phyloP scores from a whole-genome alignment of 1,140 invertebrate genomes.

The Drosophila erecta region DNA sequence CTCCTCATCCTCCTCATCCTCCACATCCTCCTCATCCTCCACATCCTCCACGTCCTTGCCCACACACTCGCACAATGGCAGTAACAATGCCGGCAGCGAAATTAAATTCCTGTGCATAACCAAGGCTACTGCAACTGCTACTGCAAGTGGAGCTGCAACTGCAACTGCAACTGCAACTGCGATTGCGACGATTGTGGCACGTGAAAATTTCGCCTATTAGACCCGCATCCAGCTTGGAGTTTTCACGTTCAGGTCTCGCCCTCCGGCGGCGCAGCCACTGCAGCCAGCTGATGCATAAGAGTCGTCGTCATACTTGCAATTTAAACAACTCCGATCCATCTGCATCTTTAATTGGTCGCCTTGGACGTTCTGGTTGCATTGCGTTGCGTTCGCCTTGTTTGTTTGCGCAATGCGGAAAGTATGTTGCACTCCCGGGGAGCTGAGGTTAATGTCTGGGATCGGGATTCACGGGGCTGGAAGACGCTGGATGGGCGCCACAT shows the following conservation, averaged over 20 bases:
- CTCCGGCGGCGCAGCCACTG: conserved; percentile 10
- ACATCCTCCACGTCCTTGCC: neutral
- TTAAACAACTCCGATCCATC: conserved; percentile 81
- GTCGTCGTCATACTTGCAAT: conserved; percentile 78
- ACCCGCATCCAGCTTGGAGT: conserved; percentile 49
- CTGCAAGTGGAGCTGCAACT: neutral
- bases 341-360: conserved; percentile 80
- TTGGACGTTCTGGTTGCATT: conserved; percentile 36
- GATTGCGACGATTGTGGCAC: conserved; percentile 41
- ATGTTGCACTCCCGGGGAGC: conserved; percentile 21
- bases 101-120: conserved; percentile 82
- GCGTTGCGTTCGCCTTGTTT: conserved; percentile 32
- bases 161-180: conserved; percentile 10
- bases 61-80: conserved; percentile 50
- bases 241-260: conserved; percentile 3
- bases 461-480: neutral
- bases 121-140: conserved; percentile 33
- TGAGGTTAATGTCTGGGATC: neutral
- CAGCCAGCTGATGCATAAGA: conserved; percentile 74
- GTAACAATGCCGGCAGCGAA: conserved; percentile 76
- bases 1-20: conserved; percentile 9
- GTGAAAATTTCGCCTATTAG: conserved; percentile 76
- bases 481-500: conserved; percentile 23
- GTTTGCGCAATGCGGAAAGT: conserved; percentile 59
- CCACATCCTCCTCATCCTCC: conserved; percentile 2